Conservation (phyloP, 1,140 invertebrate genomes). For the Stenopsyche tienmushanensis region DNA sequence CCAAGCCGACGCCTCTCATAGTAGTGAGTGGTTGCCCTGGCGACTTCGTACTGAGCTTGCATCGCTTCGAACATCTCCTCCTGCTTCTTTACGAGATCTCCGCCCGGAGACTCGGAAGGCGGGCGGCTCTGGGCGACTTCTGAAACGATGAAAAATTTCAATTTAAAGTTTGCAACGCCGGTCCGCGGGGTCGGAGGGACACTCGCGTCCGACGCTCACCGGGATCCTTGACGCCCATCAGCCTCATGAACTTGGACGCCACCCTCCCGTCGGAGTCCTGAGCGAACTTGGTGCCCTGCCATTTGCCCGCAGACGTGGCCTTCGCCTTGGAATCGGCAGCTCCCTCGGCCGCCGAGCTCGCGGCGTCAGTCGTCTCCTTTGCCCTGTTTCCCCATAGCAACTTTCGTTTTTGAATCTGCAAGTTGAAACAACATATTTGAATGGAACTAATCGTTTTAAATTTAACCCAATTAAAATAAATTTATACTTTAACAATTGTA, state of each 20-base stretch:
- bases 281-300: constrained; percentile 81
- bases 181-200: no score
- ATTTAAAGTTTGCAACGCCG: not conserved
- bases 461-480: not conserved
- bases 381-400: constrained; percentile 82
- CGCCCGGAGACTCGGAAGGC: constrained; percentile 44
- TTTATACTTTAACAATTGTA: not conserved
- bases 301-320: constrained; percentile 60
- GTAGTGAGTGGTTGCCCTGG: constrained; percentile 90
- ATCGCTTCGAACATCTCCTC: constrained; percentile 89
- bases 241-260: constrained; percentile 89
- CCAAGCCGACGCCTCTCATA: constrained; percentile 87
- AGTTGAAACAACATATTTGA: not conserved
- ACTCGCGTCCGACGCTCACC: no score
- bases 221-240: constrained; percentile 89
- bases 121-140: constrained; percentile 45
- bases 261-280: constrained; percentile 87
- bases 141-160: constrained; percentile 33
- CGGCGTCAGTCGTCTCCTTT: constrained; percentile 46
- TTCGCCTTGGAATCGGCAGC: constrained; percentile 19
- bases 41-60: constrained; percentile 94
- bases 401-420: constrained; percentile 84
- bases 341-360: constrained; percentile 38
- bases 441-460: not conserved
- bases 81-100: constrained; percentile 75